Percentiles rank a stretch among this genome's conserved stretches.
phyloP scores from a whole-genome alignment of 2,888 invertebrate genomes.

The Leptopterna dolabrata region DNA sequence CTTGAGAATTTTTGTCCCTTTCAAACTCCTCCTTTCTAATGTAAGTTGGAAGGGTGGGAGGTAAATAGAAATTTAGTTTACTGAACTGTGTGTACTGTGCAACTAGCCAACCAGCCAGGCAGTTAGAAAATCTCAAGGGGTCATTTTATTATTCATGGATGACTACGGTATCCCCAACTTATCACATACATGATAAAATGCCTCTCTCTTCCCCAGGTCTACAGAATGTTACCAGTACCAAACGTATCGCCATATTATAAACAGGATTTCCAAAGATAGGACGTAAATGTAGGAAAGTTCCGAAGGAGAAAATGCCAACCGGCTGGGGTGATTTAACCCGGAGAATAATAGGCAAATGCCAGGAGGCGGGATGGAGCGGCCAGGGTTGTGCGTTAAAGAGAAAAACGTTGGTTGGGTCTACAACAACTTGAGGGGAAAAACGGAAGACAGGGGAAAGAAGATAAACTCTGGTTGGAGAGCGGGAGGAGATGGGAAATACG shows the following conservation, averaged over 20 bases:
- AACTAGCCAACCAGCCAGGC: no score
- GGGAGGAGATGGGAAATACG: not conserved
- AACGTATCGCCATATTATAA: not conserved
- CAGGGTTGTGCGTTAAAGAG: slow-evolving; percentile 19
- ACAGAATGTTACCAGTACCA: no score
- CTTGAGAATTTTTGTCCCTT: no score
- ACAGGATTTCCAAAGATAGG: not conserved
- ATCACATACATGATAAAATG: no score
- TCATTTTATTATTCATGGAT: no score
- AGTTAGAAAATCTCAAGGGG: no score
- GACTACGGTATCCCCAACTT: no score
- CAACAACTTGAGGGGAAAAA: slow-evolving; percentile 36
- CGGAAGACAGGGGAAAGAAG: slow-evolving; percentile 34
- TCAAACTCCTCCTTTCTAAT: no score
- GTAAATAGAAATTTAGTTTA: no score
- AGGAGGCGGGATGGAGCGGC: slow-evolving; percentile 15
- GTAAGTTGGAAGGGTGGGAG: no score
- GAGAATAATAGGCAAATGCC: slow-evolving; percentile 42
- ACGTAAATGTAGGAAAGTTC: not conserved
- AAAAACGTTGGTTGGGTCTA: slow-evolving; percentile 24
- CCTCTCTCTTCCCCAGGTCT: no score
- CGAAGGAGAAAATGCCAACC: not conserved
- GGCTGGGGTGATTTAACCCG: slow-evolving; percentile 23
- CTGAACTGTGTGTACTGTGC: no score
- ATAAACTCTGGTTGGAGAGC: not conserved